Evolutionary conservation across 2,888 invertebrate species (phyloP).

Genomic region (Rhyacophila evoluta): DNA sequence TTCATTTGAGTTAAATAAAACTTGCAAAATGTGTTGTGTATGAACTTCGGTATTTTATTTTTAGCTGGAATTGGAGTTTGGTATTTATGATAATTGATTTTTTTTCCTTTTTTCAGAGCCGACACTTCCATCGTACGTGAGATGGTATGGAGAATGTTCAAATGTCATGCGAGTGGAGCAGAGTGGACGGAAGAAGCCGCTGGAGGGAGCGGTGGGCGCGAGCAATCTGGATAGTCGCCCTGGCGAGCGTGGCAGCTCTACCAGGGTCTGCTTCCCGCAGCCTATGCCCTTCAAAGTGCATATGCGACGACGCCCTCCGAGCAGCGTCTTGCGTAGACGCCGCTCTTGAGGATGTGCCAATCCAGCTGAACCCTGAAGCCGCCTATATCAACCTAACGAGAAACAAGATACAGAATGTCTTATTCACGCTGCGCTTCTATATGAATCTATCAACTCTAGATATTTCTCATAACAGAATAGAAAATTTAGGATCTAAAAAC

Average conservation of each 20-base stretch:
- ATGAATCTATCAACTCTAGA: conserved; percentile 83
- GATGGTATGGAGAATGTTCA: conserved; percentile 60
- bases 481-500: conserved; percentile 83
- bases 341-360: conserved; percentile 86
- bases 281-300: conserved; percentile 84
- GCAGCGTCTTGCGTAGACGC: conserved; percentile 83
- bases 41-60: too few relatives aligned
- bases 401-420: conserved; percentile 84
- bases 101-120: conserved; percentile 57
- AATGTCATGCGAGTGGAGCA: conserved; percentile 51
- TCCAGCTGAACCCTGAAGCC: conserved; percentile 89
- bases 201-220: conserved; percentile 67
- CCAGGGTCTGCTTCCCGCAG: conserved; percentile 59
- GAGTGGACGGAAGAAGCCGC: conserved; percentile 58
- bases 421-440: conserved; percentile 84
- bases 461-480: conserved; percentile 84
- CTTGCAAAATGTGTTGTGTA: too few relatives aligned
- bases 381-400: conserved; percentile 85
- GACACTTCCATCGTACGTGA: conserved; percentile 60
- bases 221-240: conserved; percentile 62
- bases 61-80: too few relatives aligned
- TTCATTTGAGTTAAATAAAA: too few relatives aligned
- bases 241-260: conserved; percentile 60
- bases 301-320: conserved; percentile 83
- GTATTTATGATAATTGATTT: too few relatives aligned